Conservation (phyloP, 1,140 invertebrate species). For the Drosophila navojoa region DNA sequence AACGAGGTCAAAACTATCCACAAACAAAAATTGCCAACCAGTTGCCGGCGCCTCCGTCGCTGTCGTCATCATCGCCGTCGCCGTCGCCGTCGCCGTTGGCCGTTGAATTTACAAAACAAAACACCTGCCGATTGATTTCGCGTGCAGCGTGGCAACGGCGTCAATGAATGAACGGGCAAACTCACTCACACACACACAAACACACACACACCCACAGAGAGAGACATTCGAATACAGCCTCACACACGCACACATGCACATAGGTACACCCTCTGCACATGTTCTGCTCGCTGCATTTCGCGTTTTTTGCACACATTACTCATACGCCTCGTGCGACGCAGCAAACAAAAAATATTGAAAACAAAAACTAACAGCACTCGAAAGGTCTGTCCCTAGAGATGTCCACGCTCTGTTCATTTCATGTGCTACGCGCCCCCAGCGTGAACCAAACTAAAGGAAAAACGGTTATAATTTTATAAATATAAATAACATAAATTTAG, state of each 20-base stretch:
- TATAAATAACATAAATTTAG: not conserved
- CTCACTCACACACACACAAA: conserved; percentile 29
- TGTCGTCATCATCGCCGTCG: not conserved
- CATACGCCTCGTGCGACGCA: conserved; percentile 65
- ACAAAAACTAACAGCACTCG: conserved; percentile 23
- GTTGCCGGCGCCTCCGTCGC: conserved; percentile 7
- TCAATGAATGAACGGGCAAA: conserved; percentile 58
- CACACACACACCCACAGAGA: conserved; percentile 22
- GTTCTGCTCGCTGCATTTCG: conserved; percentile 2
- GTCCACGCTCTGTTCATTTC: not conserved
- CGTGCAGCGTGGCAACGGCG: conserved; percentile 30
- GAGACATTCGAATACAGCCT: conserved; percentile 7
- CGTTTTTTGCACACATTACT: conserved; percentile 57
- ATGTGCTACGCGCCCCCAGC: not conserved
- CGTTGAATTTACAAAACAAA: conserved; percentile 71
- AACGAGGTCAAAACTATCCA: conserved; percentile 79
- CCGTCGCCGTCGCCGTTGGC: conserved; percentile 3
- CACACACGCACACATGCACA: conserved; percentile 13
- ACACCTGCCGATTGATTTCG: conserved; percentile 56
- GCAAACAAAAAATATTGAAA: conserved; percentile 10
- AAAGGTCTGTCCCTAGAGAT: not conserved
- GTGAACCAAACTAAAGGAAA: not conserved
- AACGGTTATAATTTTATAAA: too few species aligned
- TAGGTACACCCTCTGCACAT: not conserved
- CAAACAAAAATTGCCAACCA: conserved; percentile 72